Evolutionary conservation across 2,888 invertebrate species (phyloP), one percentile per base, ranked within the genome.

Genomic region (Anthrax anthrax): DNA sequence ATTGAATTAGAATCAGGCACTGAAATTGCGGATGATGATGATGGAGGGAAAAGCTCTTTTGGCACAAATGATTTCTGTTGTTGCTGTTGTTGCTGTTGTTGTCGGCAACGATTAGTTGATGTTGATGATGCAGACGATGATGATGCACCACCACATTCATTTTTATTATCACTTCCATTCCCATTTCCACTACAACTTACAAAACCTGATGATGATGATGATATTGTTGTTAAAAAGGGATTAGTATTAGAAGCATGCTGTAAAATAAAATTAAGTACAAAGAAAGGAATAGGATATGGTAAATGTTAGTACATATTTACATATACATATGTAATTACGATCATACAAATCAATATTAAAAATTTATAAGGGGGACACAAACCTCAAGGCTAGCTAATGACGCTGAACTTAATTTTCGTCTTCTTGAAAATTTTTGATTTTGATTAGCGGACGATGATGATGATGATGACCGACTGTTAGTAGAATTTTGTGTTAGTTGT

Each of bases 171-270:
- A 27, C 23, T 27, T 3, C 12, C 29, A 12, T 32, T 12, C 8
- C 9, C 29, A 32, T 32, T 32, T 12, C 29, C 9, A 12, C 43
- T 54, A 51, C 39, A 48, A 48, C 47, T 52, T 50, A 45, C 40
- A 37, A 42, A 48, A 14, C 49, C 48, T 14, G 49, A 49, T 29
- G 56, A 47, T 48, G 56, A 47, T 52, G 58, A 52, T 44, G 60
- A 38, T 53, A 55, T 52, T 55, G 50, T 58, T 58, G 62, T 65
- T 67, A 64, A 52, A 63, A 68, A 66, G 60, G 65, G 67, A 64
- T 68, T 67, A 64, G 54, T 56, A 51, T 54, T 51, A 47, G 59
- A 32, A 18, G 40, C 19, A 37, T 44, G 47, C 39, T 27, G 49
- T n/a, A 48, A 39, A 40, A 39, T 43, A 36, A 38, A 23, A 23